These are phyloP conservation scores for Pectinophora gossypiella DNA, from an alignment of 1,140 invertebrate genomes.

Conservation along the genomic window DNA sequence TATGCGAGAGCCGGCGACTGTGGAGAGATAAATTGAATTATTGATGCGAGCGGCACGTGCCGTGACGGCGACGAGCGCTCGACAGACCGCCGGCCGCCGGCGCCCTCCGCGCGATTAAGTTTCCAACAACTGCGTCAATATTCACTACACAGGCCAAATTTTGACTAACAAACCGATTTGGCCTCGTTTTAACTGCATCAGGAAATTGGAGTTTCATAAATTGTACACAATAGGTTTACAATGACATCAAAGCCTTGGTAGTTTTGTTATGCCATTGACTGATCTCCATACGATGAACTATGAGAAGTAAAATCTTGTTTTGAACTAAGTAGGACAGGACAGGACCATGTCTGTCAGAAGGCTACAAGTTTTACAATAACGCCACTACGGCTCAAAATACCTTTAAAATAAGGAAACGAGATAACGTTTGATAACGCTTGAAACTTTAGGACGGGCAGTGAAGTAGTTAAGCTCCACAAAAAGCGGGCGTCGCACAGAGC, in stretches of 20 bases:
- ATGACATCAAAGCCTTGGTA: too few relatives aligned
- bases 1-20: slow-evolving; percentile 9
- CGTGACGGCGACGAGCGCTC: slow-evolving; percentile 12
- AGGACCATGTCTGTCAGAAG: background rate
- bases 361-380: background rate
- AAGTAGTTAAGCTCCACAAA: background rate
- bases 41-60: slow-evolving; percentile 29
- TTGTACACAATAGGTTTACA: too few relatives aligned
- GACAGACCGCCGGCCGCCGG: background rate
- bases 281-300: too few relatives aligned
- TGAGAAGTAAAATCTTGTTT: too few relatives aligned
- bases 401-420: background rate
- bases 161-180: too few relatives aligned
- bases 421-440: background rate
- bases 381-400: background rate
- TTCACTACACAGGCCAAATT: too few relatives aligned
- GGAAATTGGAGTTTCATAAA: too few relatives aligned
- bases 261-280: too few relatives aligned
- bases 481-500: slow-evolving; percentile 7
- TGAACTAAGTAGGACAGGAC: too few relatives aligned
- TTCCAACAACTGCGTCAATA: too few relatives aligned
- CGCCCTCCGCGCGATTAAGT: too few relatives aligned
- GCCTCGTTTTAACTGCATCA: too few relatives aligned
- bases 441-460: background rate
- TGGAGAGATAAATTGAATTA: slow-evolving; percentile 38